These are phyloP conservation scores for Electrophaes corylata DNA, from an alignment of 2,888 invertebrate genomes.

Conservation along the genomic window DNA sequence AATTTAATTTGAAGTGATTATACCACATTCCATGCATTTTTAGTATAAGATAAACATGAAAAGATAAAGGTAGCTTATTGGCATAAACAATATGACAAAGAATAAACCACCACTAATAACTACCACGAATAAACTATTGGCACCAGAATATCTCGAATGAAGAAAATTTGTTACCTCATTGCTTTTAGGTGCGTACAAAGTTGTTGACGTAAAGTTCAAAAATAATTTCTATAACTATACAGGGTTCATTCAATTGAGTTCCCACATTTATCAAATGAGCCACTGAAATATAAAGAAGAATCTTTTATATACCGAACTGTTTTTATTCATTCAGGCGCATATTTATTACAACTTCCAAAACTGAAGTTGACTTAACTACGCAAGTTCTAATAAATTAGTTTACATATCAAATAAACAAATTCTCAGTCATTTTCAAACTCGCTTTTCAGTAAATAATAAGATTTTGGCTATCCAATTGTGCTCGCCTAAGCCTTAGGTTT, in stretches of 20 bases:
- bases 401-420: no score
- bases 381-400: no score
- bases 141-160: slow-evolving; percentile 13
- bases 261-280: neutral
- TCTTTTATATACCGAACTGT: neutral
- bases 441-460: neutral
- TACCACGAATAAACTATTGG: no score
- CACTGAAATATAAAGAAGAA: neutral
- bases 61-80: no score
- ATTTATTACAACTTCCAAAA: neutral
- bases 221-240: neutral
- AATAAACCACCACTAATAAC: no score
- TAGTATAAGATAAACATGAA: no score
- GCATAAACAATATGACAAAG: neutral
- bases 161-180: neutral
- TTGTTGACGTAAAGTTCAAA: neutral
- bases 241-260: neutral
- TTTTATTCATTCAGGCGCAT: no score
- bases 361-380: no score
- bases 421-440: no score
- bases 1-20: neutral
- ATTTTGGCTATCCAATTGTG: neutral
- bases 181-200: no score
- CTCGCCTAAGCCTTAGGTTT: neutral
- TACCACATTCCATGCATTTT: slow-evolving; percentile 19